Conservation (phyloP, 2,113 vertebrate species). For the Macrotus californicus region DNA sequence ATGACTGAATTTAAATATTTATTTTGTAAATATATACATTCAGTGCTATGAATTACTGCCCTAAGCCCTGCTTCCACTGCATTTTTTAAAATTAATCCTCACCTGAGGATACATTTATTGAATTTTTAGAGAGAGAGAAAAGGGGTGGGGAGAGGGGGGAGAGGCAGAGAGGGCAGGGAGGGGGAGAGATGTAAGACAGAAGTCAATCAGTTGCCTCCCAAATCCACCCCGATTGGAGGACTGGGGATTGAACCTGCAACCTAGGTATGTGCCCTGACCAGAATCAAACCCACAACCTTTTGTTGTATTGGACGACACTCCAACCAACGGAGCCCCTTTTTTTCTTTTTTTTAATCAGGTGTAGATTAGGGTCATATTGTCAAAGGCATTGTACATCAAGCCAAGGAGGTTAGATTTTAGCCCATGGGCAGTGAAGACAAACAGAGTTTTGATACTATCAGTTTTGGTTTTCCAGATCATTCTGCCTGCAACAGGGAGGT, state of each 20-base stretch:
- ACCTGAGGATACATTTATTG: no score
- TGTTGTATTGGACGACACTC: no score
- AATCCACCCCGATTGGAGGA: no score
- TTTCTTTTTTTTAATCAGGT: neutral
- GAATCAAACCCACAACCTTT: no score
- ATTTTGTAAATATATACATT: neutral
- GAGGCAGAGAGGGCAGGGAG: no score
- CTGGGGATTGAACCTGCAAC: no score
- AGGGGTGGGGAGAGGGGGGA: no score
- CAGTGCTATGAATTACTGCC: neutral
- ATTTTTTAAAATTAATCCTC: neutral
- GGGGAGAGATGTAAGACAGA: no score
- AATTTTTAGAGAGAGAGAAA: no score
- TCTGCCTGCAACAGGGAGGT: neutral
- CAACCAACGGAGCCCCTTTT: no score
- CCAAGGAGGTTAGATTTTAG: neutral
- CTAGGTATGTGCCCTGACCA: no score
- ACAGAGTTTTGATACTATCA: neutral
- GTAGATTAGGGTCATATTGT: neutral
- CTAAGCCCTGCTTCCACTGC: neutral
- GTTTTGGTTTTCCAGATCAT: neutral
- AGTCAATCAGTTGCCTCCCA: no score
- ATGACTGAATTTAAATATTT: neutral
- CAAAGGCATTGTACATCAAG: neutral
- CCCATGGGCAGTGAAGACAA: neutral